Base-by-base conservation (phyloP, 1,140 invertebrate genomes). In the Zaprionus tsacasi region DNA sequence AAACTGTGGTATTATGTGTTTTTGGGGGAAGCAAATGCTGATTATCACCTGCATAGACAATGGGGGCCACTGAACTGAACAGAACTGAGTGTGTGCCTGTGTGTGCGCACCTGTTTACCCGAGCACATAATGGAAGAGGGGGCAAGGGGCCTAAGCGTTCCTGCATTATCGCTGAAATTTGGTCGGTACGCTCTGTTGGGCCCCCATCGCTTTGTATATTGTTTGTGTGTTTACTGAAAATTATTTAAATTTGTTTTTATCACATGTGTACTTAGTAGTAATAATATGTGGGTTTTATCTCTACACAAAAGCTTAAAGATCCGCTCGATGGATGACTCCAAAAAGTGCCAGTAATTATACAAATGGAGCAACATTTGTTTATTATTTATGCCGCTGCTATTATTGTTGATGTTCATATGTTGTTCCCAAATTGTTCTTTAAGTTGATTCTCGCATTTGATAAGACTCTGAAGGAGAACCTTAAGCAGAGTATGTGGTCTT, bases 61-160 rank as follows among this genome's bases (percentile, higher is more conserved):
- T 70, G 71, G 67, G 54, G 76, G 72, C 71, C 60, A 76, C 43
- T 78, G 67, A 79, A 79, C 77, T 72, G 68, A 76, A 50, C 63
- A 60, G 58, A 21, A 21, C 21, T 21, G 21, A 21, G 2, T 2
- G n/a, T n/a, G n/a, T n/a, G 68, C 58, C 54, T 71, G 76, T 79
- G 77, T 76, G 72, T 58, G 54, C 54, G 58, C 75, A 72, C 68
- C 63, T 76, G 72, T 52, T 70, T 64, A 59, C 43, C 72, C 72
- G 21, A 60, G 59, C 68, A 75, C 57, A 75, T 75, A 66, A 75
- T 70, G 43, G 56, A 35, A 11, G 36, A 13, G 38, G 38, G 38
- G 13, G 6, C 6, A 13, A 6, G 4, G 6, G 38, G 38, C 38
- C 2, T 15, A 45, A 45, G 15, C 40, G 40, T 45, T 8, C n/a